Evolutionary conservation across 2,888 invertebrate species (phyloP).

Genomic region (Aporophyla nigra): DNA sequence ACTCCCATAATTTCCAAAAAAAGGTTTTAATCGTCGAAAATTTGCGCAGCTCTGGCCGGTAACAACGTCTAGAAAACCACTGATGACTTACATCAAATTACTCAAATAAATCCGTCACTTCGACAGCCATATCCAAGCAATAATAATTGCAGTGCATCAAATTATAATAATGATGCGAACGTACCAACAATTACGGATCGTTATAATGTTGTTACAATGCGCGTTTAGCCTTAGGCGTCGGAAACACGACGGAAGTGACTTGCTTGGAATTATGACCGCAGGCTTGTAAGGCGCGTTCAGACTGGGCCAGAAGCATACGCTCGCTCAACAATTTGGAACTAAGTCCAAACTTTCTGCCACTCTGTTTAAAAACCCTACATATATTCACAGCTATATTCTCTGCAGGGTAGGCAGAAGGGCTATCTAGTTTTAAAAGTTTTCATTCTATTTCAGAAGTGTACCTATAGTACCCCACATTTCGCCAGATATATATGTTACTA

Average conservation of each 20-base stretch:
- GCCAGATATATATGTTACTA: too few species aligned
- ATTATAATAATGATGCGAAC: slow-evolving; percentile 45
- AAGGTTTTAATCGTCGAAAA: background rate
- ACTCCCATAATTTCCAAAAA: too few species aligned
- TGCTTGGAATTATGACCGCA: slow-evolving; percentile 26
- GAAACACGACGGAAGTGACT: slow-evolving; percentile 57
- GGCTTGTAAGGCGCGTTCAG: slow-evolving; percentile 14
- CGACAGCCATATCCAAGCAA: slow-evolving; percentile 18
- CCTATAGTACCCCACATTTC: too few species aligned
- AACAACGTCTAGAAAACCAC: background rate
- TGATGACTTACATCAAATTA: background rate
- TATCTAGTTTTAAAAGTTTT: too few species aligned
- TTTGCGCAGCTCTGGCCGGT: background rate
- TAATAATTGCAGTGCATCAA: slow-evolving; percentile 34
- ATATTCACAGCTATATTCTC: too few species aligned
- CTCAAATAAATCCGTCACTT: slow-evolving; percentile 14
- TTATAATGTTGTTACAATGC: slow-evolving; percentile 51
- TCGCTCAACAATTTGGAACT: too few species aligned
- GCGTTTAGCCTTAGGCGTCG: slow-evolving; percentile 55
- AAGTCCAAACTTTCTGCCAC: too few species aligned
- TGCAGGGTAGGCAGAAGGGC: too few species aligned
- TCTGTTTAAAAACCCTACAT: too few species aligned
- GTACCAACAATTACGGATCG: slow-evolving; percentile 43
- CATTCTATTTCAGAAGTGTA: too few species aligned
- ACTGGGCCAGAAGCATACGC: background rate